Conservation (phyloP, 1,140 invertebrate genomes). For the Achatina immaculata region DNA sequence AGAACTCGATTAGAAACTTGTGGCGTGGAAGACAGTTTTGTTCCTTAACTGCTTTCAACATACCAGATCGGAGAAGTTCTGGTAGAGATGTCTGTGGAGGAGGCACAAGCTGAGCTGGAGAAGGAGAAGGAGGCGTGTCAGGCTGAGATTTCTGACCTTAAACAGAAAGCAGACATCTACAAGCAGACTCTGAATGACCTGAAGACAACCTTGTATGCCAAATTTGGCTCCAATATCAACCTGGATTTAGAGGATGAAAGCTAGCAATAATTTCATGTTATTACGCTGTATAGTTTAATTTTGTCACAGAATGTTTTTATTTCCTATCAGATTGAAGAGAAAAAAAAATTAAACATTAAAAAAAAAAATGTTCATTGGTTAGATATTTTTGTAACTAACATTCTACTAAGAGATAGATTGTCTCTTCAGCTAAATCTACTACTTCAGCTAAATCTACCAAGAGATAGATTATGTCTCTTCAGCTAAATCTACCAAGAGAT, state of each 20-base stretch:
- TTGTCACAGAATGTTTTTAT: no score
- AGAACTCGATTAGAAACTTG: no score
- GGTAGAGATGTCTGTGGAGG: slow-evolving; percentile 81
- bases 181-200: slow-evolving; percentile 87
- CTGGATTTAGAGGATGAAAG: slow-evolving; percentile 87
- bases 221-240: slow-evolving; percentile 96
- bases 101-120: slow-evolving; percentile 85
- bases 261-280: slow-evolving; percentile 17
- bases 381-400: no score
- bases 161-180: slow-evolving; percentile 79
- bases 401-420: no score
- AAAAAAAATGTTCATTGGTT: no score
- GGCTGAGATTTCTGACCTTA: slow-evolving; percentile 79
- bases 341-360: no score
- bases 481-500: no score
- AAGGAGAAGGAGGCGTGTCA: slow-evolving; percentile 81
- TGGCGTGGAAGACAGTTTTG: slow-evolving; percentile 26
- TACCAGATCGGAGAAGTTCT: slow-evolving; percentile 93
- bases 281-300: no score
- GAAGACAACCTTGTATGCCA: slow-evolving; percentile 92
- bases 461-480: no score
- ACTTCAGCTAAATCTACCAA: no score
- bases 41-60: slow-evolving; percentile 59
- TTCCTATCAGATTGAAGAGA: no score
- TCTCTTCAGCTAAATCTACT: no score